Conservation (phyloP, 2,888 invertebrate genomes). For the Eulithis prunata region DNA sequence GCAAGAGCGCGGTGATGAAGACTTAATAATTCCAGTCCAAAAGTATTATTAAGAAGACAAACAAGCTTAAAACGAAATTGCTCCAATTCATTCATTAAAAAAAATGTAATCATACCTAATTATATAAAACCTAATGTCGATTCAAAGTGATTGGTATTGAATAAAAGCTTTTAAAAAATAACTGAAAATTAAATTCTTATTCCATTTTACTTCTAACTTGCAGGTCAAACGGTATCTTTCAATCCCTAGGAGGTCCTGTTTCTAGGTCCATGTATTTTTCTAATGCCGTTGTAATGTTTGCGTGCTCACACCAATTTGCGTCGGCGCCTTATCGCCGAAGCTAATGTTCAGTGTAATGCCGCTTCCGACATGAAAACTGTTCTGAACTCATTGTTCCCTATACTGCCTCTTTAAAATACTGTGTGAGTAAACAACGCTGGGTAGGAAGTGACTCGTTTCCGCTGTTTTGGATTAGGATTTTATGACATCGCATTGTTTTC, state of each 20-base stretch:
- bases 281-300: slow-evolving; percentile 61
- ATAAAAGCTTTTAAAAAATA: no score
- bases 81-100: no score
- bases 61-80: no score
- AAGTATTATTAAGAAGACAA: no score
- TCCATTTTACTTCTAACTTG: neutral
- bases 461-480: slow-evolving; percentile 48
- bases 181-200: neutral
- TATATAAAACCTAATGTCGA: no score
- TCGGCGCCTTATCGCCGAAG: slow-evolving; percentile 74
- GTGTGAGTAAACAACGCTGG: slow-evolving; percentile 51
- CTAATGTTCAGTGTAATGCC: slow-evolving; percentile 80
- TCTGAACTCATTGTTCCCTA: slow-evolving; percentile 67
- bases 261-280: slow-evolving; percentile 52
- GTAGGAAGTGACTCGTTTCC: slow-evolving; percentile 58
- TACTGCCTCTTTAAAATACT: slow-evolving; percentile 59
- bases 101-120: no score
- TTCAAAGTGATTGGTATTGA: no score
- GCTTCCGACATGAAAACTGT: slow-evolving; percentile 81
- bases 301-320: slow-evolving; percentile 77
- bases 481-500: slow-evolving; percentile 43
- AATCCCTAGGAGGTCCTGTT: slow-evolving; percentile 20
- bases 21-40: no score
- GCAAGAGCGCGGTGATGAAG: no score
- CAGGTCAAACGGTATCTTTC: slow-evolving; percentile 10